These are phyloP conservation scores for Alviniconcha strummeri DNA, from an alignment of 2,888 invertebrate species.

Conservation along the genomic window DNA sequence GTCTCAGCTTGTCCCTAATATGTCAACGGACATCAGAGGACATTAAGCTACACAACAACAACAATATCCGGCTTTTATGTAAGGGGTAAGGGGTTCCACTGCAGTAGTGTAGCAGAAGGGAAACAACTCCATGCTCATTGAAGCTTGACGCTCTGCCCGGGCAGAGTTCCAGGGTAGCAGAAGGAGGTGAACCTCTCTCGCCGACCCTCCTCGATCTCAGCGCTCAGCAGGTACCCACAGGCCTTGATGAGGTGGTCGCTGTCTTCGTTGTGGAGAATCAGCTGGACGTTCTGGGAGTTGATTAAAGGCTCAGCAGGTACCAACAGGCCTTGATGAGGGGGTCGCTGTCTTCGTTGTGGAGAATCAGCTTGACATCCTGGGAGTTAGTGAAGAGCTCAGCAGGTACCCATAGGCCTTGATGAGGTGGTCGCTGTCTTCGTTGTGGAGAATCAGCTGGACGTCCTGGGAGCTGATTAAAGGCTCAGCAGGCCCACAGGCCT, in stretches of 20 bases:
- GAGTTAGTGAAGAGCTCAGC: conserved; percentile 46
- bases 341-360: conserved; percentile 52
- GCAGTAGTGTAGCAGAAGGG: too few relatives aligned
- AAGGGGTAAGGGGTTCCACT: too few relatives aligned
- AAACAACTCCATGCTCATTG: conserved; percentile 37
- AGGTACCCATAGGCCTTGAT: conserved; percentile 34
- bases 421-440: conserved; percentile 13
- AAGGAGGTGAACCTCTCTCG: conserved; percentile 46
- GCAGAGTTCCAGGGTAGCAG: conserved; percentile 48
- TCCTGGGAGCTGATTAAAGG: conserved; percentile 44
- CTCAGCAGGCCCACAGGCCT: conserved; percentile 35
- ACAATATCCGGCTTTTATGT: too few relatives aligned
- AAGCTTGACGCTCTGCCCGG: conserved; percentile 42
- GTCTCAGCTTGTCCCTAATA: too few relatives aligned
- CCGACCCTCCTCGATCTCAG: conserved; percentile 39
- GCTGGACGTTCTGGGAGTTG: conserved; percentile 38
- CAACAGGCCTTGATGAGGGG: conserved; percentile 41
- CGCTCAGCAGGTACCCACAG: conserved; percentile 45
- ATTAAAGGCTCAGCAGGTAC: conserved; percentile 46
- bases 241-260: conserved; percentile 42
- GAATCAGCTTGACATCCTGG: conserved; percentile 37
- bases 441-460: conserved; percentile 42
- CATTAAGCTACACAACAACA: too few relatives aligned
- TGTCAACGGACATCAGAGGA: too few relatives aligned
- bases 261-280: conserved; percentile 52